Percentiles rank a stretch among this genome's conserved stretches.
phyloP scores from a whole-genome alignment of 2,888 invertebrate species.

The Ceramica pisi region DNA sequence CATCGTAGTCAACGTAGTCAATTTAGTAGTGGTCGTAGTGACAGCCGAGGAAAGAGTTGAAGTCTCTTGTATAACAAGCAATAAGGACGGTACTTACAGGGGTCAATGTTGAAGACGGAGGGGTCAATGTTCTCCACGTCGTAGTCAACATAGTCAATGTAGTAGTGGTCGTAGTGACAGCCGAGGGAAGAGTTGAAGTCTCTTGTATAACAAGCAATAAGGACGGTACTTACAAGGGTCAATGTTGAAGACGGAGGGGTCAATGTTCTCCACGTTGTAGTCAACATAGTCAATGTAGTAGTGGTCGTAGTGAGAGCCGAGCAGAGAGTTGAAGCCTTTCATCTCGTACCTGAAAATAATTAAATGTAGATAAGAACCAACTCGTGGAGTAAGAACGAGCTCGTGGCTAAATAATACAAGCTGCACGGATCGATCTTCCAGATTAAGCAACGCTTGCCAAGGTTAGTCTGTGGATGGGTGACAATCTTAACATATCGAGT shows the following conservation, averaged over 20 bases:
- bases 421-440: too few relatives aligned
- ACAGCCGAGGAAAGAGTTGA: constrained; percentile 90
- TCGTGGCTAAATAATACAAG: too few relatives aligned
- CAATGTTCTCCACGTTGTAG: too few relatives aligned
- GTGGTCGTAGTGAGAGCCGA: constrained; percentile 84
- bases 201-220: constrained; percentile 15
- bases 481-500: too few relatives aligned
- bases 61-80: background rate
- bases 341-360: constrained; percentile 94
- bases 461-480: too few relatives aligned
- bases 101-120: constrained; percentile 92
- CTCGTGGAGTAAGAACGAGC: too few relatives aligned
- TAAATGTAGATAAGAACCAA: too few relatives aligned
- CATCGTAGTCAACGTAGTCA: constrained; percentile 93
- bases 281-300: too few relatives aligned
- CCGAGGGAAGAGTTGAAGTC: constrained; percentile 97
- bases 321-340: constrained; percentile 97
- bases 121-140: constrained; percentile 92
- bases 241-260: too few relatives aligned
- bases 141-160: constrained; percentile 94
- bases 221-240: too few relatives aligned
- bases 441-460: too few relatives aligned
- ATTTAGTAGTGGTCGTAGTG: constrained; percentile 97
- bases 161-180: constrained; percentile 96
- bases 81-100: constrained; percentile 84